These are phyloP conservation scores for Cyclophora punctaria DNA, from an alignment of 2,888 invertebrate genomes.

Conservation along the genomic window DNA sequence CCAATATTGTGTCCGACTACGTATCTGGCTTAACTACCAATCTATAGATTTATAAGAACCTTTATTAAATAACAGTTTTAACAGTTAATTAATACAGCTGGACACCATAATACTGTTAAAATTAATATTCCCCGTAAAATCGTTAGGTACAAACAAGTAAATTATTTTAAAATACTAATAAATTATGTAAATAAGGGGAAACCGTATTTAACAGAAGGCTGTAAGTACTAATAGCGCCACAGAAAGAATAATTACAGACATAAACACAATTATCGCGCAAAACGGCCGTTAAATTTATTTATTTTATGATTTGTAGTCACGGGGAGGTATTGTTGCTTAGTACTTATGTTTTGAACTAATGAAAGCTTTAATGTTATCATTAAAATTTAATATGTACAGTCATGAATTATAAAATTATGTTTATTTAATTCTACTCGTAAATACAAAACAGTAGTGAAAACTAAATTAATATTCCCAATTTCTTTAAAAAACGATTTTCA, in stretches of 20 bases:
- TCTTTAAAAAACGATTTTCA: too few species aligned
- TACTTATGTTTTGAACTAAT: slow-evolving; percentile 11
- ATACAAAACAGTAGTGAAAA: too few species aligned
- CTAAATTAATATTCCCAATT: too few species aligned
- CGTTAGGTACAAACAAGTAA: background rate
- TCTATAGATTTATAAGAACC: too few species aligned
- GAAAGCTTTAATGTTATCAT: background rate
- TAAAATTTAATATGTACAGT: background rate
- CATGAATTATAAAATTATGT: too few species aligned
- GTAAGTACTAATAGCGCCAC: slow-evolving; percentile 23
- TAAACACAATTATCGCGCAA: slow-evolving; percentile 29
- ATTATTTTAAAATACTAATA: background rate
- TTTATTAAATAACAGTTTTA: too few species aligned
- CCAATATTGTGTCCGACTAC: too few species aligned
- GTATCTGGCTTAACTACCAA: too few species aligned
- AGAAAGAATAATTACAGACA: slow-evolving; percentile 27
- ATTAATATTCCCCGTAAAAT: background rate
- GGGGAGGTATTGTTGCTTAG: slow-evolving; percentile 19
- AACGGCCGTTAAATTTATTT: slow-evolving; percentile 28
- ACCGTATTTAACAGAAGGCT: slow-evolving; percentile 13
- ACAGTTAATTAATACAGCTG: too few species aligned
- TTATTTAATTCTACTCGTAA: too few species aligned
- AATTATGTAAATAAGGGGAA: slow-evolving; percentile 7
- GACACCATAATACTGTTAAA: background rate
- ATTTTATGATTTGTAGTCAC: slow-evolving; percentile 34